These are phyloP conservation scores for Chloroceryle amazona DNA, from an alignment of 2,797 vertebrate genomes.

Conservation along the genomic window DNA sequence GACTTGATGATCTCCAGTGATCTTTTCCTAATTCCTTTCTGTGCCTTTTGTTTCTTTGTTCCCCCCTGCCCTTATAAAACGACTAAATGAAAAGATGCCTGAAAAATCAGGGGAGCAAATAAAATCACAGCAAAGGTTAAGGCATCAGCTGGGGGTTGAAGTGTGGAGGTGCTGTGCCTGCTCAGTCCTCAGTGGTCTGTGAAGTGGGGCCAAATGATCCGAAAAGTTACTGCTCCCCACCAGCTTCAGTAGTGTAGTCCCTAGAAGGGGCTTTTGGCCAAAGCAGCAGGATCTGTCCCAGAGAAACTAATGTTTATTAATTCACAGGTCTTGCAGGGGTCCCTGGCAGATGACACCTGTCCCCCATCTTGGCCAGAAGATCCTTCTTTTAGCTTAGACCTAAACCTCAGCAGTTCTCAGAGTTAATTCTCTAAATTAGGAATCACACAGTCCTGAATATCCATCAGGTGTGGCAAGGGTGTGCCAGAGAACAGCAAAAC, in stretches of 20 bases:
- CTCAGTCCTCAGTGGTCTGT: neutral
- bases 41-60: neutral
- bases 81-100: neutral
- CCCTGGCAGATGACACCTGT: neutral
- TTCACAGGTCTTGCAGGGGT: neutral
- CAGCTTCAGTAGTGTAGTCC: neutral
- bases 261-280: neutral
- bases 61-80: neutral
- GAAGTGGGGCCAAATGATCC: neutral
- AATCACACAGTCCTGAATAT: neutral
- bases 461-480: neutral
- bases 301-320: neutral
- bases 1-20: no score
- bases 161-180: neutral
- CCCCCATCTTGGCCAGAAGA: rapidly evolving
- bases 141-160: neutral
- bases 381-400: neutral
- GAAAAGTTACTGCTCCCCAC: neutral
- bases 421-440: neutral
- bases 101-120: neutral
- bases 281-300: neutral
- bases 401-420: neutral
- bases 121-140: neutral
- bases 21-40: neutral
- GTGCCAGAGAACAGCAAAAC: neutral